Evolutionary conservation across 2,797 vertebrate genomes (phyloP).

Genomic region (Atherinosoma microstoma): DNA sequence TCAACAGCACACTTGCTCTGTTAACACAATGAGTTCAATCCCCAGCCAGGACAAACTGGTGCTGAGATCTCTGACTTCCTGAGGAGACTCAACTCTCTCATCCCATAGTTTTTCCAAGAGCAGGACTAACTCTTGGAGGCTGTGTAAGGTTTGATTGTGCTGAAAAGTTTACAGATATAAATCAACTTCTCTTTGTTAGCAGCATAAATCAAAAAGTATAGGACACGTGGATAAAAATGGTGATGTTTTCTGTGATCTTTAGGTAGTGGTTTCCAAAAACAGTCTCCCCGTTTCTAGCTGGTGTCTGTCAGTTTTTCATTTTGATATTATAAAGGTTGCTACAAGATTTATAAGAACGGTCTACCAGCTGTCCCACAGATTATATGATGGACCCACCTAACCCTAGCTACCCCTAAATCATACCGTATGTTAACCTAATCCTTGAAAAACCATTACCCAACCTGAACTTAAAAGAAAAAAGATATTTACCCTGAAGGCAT

Average conservation of each 20-base stretch:
- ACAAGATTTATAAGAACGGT: not conserved
- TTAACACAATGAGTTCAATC: constrained; percentile 47
- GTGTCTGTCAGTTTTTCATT: not conserved
- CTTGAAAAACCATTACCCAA: too few species aligned
- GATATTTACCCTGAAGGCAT: too few species aligned
- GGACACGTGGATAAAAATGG: too few species aligned
- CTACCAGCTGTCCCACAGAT: too few species aligned
- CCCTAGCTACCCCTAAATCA: too few species aligned
- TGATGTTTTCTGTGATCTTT: too few species aligned
- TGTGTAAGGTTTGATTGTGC: not conserved
- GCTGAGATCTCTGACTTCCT: constrained; percentile 33
- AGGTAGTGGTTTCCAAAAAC: not conserved
- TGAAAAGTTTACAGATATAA: not conserved
- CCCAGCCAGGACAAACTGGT: constrained; percentile 2
- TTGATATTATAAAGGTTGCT: not conserved
- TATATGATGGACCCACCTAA: too few species aligned
- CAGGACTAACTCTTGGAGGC: not conserved
- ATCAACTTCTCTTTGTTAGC: not conserved
- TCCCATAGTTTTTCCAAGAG: constrained; percentile 17
- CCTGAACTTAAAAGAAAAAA: too few species aligned
- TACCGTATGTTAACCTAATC: too few species aligned
- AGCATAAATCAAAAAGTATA: too few species aligned
- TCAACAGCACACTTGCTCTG: constrained; percentile 40
- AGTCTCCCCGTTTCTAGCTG: not conserved
- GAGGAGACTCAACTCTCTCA: constrained; percentile 30